Percentiles rank a stretch among this genome's conserved stretches.
phyloP scores from a whole-genome alignment of 2,888 invertebrate species.

The Tenodera sinensis region DNA sequence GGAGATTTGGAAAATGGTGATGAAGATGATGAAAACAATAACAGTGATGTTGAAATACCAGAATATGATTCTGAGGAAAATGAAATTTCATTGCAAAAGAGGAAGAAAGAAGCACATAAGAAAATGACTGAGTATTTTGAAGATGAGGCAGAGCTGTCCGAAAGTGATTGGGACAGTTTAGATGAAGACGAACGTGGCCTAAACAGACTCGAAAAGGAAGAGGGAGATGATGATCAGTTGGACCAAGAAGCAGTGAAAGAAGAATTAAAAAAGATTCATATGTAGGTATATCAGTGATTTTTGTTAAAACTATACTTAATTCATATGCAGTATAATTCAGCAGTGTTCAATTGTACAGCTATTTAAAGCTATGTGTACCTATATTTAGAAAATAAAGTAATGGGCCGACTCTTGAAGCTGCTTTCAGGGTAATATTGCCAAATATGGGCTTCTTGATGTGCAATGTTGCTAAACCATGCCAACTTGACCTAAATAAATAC shows the following conservation, averaged over 20 bases:
- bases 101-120: conserved; percentile 47
- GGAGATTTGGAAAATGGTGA: conserved; percentile 40
- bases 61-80: conserved; percentile 86
- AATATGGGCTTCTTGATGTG: too few species aligned
- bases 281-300: conserved; percentile 53
- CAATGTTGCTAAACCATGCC: too few species aligned
- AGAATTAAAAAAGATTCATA: conserved; percentile 81
- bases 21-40: conserved; percentile 34
- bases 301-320: background rate
- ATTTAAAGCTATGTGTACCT: too few species aligned
- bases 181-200: conserved; percentile 81
- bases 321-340: background rate
- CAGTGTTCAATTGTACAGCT: too few species aligned
- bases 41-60: conserved; percentile 39
- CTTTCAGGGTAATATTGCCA: too few species aligned
- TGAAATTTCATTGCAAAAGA: conserved; percentile 52
- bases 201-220: conserved; percentile 78
- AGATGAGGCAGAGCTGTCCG: conserved; percentile 86
- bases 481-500: too few species aligned
- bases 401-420: too few species aligned
- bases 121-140: conserved; percentile 74
- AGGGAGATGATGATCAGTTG: conserved; percentile 78
- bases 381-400: too few species aligned
- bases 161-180: conserved; percentile 84
- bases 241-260: conserved; percentile 72